Conservation (phyloP, 1,140 invertebrate genomes). For the Planococcus citri region DNA sequence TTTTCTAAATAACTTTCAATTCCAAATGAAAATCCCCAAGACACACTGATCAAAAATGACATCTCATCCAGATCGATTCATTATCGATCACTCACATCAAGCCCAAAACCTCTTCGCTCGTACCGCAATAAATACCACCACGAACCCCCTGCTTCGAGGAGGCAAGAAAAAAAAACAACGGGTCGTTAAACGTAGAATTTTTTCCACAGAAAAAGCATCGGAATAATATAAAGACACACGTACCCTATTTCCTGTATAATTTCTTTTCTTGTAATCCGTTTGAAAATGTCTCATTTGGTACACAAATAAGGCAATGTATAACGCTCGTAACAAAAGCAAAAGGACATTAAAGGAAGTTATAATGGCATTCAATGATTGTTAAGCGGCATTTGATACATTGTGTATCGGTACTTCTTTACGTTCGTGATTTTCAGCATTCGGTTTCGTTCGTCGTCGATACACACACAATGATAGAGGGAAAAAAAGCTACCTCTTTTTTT, state of each 20-base stretch:
- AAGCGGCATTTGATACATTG: conserved; percentile 19
- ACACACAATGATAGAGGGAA: conserved; percentile 10
- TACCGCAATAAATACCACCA: too few relatives aligned
- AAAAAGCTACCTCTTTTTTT: conserved; percentile 10
- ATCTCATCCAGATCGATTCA: too few relatives aligned
- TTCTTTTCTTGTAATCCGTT: conserved; percentile 16
- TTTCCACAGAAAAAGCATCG: not conserved
- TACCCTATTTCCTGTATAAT: conserved; percentile 18
- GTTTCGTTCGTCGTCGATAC: conserved; percentile 10
- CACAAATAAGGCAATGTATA: conserved; percentile 20
- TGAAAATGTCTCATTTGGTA: conserved; percentile 20
- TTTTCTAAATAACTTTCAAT: too few relatives aligned
- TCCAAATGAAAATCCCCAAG: too few relatives aligned
- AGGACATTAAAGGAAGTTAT: conserved; percentile 20
- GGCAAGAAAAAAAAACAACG: not conserved
- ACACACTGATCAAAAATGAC: too few relatives aligned
- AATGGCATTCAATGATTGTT: conserved; percentile 19
- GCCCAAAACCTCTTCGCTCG: too few relatives aligned
- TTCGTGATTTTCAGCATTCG: conserved; percentile 12
- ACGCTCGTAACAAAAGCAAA: conserved; percentile 13
- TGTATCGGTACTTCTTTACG: conserved; percentile 16
- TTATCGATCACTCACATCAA: too few relatives aligned
- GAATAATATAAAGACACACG: not conserved
- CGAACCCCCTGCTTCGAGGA: too few relatives aligned
- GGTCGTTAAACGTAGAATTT: not conserved